A percentile compares a stretch with the other conserved stretches of the same genome.
phyloP scores from a whole-genome alignment of 2,797 vertebrate species.

The Sebastes baramenuke region DNA sequence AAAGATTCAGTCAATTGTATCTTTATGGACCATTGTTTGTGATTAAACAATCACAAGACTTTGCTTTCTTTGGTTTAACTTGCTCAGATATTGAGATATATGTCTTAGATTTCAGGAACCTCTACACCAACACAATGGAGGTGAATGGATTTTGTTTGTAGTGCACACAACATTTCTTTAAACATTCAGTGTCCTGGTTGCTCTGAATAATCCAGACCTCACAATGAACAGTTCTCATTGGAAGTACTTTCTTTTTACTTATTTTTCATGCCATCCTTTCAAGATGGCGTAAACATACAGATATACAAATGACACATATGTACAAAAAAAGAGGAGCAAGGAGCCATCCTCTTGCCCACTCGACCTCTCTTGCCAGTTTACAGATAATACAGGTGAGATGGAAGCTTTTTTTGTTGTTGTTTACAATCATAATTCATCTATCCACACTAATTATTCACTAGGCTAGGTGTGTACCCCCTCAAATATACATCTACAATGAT shows the following conservation, averaged over 20 bases:
- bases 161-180: background rate
- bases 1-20: conserved; percentile 16
- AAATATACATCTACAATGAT: no score
- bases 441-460: no score
- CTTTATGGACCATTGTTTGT: background rate
- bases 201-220: background rate
- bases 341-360: no score
- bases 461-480: no score
- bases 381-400: no score
- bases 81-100: background rate
- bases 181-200: background rate
- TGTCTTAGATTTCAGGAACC: background rate
- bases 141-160: background rate
- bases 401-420: no score
- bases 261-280: no score
- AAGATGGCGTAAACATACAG: no score
- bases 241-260: background rate
- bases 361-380: no score
- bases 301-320: no score
- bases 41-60: background rate
- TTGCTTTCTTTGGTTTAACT: background rate
- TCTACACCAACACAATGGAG: background rate
- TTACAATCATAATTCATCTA: no score
- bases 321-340: no score
- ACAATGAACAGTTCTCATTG: background rate